Conservation (phyloP, 2,113 vertebrate species). For the Sterrhoptilus dennistouni region DNA sequence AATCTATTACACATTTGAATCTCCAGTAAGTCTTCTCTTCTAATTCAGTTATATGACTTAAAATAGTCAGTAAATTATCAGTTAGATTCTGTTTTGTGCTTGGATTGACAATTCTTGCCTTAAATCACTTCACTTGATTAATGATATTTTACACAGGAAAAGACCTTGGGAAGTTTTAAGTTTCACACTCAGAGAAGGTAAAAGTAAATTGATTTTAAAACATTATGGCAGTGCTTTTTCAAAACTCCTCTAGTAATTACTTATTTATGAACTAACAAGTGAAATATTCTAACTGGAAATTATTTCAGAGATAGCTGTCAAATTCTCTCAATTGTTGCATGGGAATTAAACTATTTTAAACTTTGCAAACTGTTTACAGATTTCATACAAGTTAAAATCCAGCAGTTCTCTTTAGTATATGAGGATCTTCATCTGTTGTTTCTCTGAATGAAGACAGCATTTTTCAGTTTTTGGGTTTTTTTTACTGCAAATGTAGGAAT, state of each 20-base stretch:
- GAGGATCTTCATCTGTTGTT: background rate
- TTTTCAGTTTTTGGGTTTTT: background rate
- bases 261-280: background rate
- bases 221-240: background rate
- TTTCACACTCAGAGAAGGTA: background rate
- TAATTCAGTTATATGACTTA: background rate
- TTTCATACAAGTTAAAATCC: background rate
- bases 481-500: background rate
- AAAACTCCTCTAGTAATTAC: background rate
- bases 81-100: background rate
- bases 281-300: background rate
- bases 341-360: background rate
- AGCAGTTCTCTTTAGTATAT: background rate
- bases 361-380: background rate
- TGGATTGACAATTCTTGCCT: background rate
- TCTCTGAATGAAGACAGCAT: background rate
- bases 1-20: background rate
- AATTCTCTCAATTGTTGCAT: background rate
- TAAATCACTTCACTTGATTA: background rate
- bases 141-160: background rate
- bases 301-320: background rate
- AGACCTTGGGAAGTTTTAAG: background rate
- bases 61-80: background rate
- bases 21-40: background rate
- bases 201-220: background rate